phyloP scores from a whole-genome alignment of 2,888 invertebrate genomes.

The Perizoma flavofasciatum region DNA sequence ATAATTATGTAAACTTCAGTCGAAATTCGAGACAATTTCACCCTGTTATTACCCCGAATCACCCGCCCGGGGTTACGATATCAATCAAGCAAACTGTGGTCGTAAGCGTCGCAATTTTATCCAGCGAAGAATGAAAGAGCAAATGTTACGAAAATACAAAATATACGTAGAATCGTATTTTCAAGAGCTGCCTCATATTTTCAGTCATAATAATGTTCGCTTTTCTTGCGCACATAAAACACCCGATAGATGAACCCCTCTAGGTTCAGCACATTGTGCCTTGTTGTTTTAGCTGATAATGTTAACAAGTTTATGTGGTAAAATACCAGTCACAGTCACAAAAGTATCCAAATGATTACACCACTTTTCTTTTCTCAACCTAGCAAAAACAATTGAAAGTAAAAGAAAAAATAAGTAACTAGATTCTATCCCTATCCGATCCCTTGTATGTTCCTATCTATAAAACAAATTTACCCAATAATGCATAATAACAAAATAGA shows the following conservation, averaged over 20 bases:
- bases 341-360: too few species aligned
- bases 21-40: conserved; percentile 6
- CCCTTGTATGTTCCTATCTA: too few species aligned
- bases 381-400: too few species aligned
- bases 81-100: conserved; percentile 42
- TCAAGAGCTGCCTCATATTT: conserved; percentile 15
- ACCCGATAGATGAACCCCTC: not conserved
- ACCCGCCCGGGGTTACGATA: conserved; percentile 28
- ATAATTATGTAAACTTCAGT: conserved; percentile 17
- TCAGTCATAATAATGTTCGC: conserved; percentile 14
- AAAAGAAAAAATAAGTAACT: too few species aligned
- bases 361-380: too few species aligned
- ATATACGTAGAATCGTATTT: conserved; percentile 12
- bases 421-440: too few species aligned
- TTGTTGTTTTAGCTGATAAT: too few species aligned
- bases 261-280: too few species aligned
- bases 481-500: too few species aligned
- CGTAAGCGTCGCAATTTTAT: conserved; percentile 32
- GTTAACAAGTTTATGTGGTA: too few species aligned
- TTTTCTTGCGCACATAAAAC: conserved; percentile 16
- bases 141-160: conserved; percentile 23
- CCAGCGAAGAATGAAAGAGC: conserved; percentile 25
- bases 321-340: too few species aligned
- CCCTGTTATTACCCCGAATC: conserved; percentile 8
- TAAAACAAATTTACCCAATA: too few species aligned